phyloP scores from a whole-genome alignment of 2,888 invertebrate species.

The Malthinus flaveolus region DNA sequence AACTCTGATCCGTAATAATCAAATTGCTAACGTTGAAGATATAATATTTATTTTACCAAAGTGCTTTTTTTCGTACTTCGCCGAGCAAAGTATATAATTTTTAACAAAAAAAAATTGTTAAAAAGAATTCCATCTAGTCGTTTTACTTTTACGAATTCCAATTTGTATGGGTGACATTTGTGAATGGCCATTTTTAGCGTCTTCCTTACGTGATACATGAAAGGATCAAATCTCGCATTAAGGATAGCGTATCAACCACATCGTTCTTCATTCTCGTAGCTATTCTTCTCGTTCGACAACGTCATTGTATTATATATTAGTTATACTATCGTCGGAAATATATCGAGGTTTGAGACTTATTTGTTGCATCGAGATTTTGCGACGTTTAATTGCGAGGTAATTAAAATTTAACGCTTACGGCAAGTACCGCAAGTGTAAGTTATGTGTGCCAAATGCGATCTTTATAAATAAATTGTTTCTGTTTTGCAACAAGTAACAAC shows the following conservation, averaged over 20 bases:
- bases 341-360: conserved; percentile 23
- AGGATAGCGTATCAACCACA: conserved; percentile 37
- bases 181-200: conserved; percentile 24
- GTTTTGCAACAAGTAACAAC: no score
- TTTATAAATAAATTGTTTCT: no score
- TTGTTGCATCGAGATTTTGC: background rate
- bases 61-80: background rate
- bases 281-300: conserved; percentile 37
- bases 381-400: background rate
- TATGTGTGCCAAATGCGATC: background rate
- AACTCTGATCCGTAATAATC: no score
- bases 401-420: no score
- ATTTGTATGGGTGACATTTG: conserved; percentile 26
- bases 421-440: no score
- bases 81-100: background rate
- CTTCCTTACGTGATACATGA: conserved; percentile 34
- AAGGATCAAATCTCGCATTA: conserved; percentile 36
- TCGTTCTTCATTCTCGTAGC: conserved; percentile 38
- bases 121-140: conserved; percentile 9
- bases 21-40: no score
- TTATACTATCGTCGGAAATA: conserved; percentile 21
- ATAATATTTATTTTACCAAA: no score
- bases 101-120: background rate
- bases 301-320: conserved; percentile 32
- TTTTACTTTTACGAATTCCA: conserved; percentile 19